A percentile compares a stretch with the other conserved stretches of the same genome.
Evolutionary conservation across 1,140 invertebrate genomes (phyloP).

Genomic region (Pomacea maculata): DNA sequence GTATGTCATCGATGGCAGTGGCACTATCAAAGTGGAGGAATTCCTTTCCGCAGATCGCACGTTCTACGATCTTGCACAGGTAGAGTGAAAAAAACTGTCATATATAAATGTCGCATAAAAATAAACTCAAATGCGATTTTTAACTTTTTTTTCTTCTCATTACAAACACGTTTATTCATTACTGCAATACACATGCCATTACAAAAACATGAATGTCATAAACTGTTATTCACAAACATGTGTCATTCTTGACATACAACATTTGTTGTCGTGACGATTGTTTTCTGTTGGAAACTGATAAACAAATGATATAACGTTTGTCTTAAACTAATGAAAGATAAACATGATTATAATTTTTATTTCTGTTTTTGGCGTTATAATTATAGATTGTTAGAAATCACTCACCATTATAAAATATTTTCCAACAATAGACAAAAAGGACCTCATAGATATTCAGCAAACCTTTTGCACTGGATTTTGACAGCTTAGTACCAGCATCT

Average conservation of each 20-base stretch:
- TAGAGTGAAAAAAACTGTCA: constrained; percentile 21
- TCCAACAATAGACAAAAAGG: too few species aligned
- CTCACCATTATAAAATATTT: too few species aligned
- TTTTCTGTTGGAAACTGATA: not conserved
- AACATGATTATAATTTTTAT: too few species aligned
- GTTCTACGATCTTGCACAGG: constrained; percentile 64
- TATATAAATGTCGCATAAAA: not conserved
- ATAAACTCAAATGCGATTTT: not conserved
- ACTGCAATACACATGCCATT: not conserved
- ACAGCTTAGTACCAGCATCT: too few species aligned
- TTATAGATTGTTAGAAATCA: not conserved
- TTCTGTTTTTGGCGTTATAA: too few species aligned
- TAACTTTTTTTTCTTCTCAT: not conserved
- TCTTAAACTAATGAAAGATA: not conserved
- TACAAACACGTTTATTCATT: not conserved
- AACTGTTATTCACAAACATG: too few species aligned
- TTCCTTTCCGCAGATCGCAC: constrained; percentile 61
- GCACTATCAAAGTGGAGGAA: constrained; percentile 53
- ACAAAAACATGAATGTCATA: not conserved
- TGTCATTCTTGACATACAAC: not conserved
- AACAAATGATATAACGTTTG: too few species aligned
- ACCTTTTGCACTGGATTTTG: not conserved
- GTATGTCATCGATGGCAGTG: constrained; percentile 64
- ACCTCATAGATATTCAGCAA: not conserved
- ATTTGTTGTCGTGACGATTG: not conserved